Conservation (phyloP, 2,888 invertebrate species). For the Aproaerema taeniolella region DNA sequence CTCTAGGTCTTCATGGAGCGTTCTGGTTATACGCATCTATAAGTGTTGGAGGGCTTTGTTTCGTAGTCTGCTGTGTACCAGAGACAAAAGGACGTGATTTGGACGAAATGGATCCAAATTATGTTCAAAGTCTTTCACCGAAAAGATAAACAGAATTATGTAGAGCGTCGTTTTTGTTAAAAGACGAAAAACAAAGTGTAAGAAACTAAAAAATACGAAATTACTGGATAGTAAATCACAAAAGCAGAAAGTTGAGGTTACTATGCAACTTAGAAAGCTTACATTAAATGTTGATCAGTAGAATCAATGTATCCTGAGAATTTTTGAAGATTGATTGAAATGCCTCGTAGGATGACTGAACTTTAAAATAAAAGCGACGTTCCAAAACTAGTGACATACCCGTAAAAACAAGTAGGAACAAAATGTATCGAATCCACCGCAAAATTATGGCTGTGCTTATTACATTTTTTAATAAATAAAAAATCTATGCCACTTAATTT, state of each 20-base stretch:
- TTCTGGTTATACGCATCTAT: constrained; percentile 93
- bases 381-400: not conserved
- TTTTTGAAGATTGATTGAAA: no score
- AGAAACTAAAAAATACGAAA: no score
- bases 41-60: constrained; percentile 88
- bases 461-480: constrained; percentile 39
- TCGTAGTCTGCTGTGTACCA: constrained; percentile 91
- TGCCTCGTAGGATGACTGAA: no score
- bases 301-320: no score
- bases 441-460: constrained; percentile 71
- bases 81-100: constrained; percentile 94
- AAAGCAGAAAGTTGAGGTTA: no score
- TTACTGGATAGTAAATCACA: no score
- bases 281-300: no score
- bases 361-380: constrained; percentile 22
- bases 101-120: constrained; percentile 90
- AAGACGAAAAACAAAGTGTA: no score
- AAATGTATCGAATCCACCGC: constrained; percentile 60
- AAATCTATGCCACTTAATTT: constrained; percentile 37
- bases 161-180: constrained; percentile 22
- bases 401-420: constrained; percentile 32
- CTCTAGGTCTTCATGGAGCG: constrained; percentile 87
- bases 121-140: constrained; percentile 69
- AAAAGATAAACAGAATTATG: constrained; percentile 47
- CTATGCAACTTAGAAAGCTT: no score